Evolutionary conservation across 2,797 vertebrate genomes (phyloP).

Genomic region (Acanthurus lineatus): DNA sequence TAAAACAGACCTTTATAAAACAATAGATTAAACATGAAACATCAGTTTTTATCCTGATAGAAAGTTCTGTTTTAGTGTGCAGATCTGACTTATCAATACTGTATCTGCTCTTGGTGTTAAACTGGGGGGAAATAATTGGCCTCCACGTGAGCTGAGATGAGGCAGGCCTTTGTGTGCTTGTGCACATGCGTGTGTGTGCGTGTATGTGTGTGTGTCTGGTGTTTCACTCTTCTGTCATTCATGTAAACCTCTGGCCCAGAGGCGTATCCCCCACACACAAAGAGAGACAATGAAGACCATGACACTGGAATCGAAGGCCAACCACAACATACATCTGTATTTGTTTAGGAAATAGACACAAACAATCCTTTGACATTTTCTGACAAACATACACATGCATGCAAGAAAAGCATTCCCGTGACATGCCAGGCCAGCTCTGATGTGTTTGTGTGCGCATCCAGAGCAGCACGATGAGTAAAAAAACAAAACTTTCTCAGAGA

Average conservation of each 20-base stretch:
- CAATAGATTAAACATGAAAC: constrained; percentile 37
- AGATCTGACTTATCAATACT: constrained; percentile 52
- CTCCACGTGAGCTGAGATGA: constrained; percentile 52
- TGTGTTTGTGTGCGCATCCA: constrained; percentile 21
- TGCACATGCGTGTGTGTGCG: constrained; percentile 27
- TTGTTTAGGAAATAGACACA: constrained; percentile 65
- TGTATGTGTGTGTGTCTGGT: constrained; percentile 45
- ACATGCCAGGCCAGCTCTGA: constrained; percentile 1
- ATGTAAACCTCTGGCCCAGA: constrained; percentile 50
- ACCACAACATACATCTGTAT: constrained; percentile 76
- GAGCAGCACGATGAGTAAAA: constrained; percentile 35
- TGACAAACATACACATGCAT: constrained; percentile 56
- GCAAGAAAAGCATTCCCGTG: constrained; percentile 22
- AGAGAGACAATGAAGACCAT: constrained; percentile 67
- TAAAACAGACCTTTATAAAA: constrained; percentile 16
- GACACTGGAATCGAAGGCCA: constrained; percentile 62
- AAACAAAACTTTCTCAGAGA: constrained; percentile 34
- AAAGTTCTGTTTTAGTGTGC: constrained; percentile 52
- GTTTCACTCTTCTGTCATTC: constrained; percentile 59
- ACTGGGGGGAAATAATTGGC: constrained; percentile 41
- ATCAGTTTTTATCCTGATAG: constrained; percentile 27
- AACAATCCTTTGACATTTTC: constrained; percentile 60
- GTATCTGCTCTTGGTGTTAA: constrained; percentile 32
- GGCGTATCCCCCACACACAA: constrained; percentile 54
- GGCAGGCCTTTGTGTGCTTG: constrained; percentile 14